Base-by-base conservation (phyloP, 1,140 invertebrate genomes). In the Pomphorhynchus laevis region DNA sequence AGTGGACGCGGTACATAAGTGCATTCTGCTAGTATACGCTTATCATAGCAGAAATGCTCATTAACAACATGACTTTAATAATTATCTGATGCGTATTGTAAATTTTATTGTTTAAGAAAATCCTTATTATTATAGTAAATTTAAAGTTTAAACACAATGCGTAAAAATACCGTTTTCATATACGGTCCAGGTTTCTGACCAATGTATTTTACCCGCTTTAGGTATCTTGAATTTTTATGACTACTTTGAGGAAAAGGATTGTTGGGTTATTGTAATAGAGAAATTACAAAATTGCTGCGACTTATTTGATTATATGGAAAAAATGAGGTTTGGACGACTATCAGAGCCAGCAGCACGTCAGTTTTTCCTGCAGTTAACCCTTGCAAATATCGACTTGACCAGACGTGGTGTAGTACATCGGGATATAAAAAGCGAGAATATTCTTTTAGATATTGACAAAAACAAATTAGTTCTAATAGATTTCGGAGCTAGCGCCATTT, bases 241-340 rank as follows among this genome's bases (percentile, higher is more conserved):
- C 8, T 42, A 34, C 33, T 42, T 42, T 33, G 40, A 42, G 20
- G 23, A 42, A 20, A 34, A 36, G 4, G 17, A 25, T 11, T 23
- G 37, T 27, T 42, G 40, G 40, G 14, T 42, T 2, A 36, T 42
- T 16, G 20, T 42, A 17, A 42, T 42, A 34, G 25, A 27, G 8
- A 42, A 27, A 22, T 16, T 42, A 17, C 22, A 37, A 16, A 42
- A 42, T 16, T 43, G 36, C 21, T 21, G 24, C 5, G 41, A 43
- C 24, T 21, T 43, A 20, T 43, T 43, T 20, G 41, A 38, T 25
- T 43, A 39, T 29, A 22, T 43, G 11, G 41, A 43, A 25, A 33
- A 25, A 20, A 38, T 27, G 8, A n/a, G 14, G 11, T 20, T 24
- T 5, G 41, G 41, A 8, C 35, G 37, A 11, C 23, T 43, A 14